Conservation (phyloP, 1,140 invertebrate genomes). For the Papilio polyxenes region DNA sequence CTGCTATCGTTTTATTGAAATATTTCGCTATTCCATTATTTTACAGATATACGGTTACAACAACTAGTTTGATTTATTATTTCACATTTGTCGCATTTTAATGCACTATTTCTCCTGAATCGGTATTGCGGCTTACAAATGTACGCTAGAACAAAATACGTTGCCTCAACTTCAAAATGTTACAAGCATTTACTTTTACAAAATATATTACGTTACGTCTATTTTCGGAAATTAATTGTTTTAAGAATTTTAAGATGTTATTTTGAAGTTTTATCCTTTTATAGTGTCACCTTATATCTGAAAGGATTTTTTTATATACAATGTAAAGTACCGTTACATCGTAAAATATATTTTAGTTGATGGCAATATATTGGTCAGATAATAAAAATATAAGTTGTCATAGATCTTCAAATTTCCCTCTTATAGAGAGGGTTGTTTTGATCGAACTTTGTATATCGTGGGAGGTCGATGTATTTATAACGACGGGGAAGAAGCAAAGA, state of each 20-base stretch:
- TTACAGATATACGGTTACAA: background rate
- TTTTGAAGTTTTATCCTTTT: too few species aligned
- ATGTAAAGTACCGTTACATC: too few species aligned
- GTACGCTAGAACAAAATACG: background rate
- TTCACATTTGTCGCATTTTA: background rate
- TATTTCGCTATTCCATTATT: background rate
- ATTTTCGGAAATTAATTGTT: too few species aligned
- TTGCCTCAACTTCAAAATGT: background rate
- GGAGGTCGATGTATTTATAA: slow-evolving; percentile 32
- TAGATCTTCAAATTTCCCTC: background rate
- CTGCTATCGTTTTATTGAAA: too few species aligned
- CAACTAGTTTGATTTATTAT: background rate
- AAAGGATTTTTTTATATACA: too few species aligned
- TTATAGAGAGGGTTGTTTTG: slow-evolving; percentile 16
- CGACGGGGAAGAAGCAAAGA: background rate
- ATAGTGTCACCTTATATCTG: too few species aligned
- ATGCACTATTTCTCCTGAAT: background rate
- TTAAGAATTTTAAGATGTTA: too few species aligned
- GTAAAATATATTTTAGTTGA: too few species aligned
- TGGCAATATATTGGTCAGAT: background rate
- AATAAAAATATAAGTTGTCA: background rate
- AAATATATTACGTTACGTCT: background rate
- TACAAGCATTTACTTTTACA: too few species aligned
- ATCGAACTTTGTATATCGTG: slow-evolving; percentile 32
- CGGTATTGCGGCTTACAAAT: background rate